Evolutionary conservation across 1,140 invertebrate genomes (phyloP).

Genomic region (Calliopsis andreniformis): DNA sequence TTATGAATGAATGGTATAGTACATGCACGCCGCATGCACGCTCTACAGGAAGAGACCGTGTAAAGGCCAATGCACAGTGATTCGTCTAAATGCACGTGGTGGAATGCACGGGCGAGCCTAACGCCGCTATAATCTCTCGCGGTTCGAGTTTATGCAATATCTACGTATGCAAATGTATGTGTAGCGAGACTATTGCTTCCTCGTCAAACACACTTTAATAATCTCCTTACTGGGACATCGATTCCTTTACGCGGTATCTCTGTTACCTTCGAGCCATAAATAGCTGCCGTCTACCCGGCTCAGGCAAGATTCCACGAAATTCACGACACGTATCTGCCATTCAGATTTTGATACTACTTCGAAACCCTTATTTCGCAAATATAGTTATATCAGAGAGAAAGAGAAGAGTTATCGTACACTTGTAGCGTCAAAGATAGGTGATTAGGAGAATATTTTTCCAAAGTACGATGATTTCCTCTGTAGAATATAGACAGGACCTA

Average conservation of each 20-base stretch:
- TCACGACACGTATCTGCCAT: not conserved
- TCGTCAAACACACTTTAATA: not conserved
- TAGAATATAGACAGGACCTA: not conserved
- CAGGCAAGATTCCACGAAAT: not conserved
- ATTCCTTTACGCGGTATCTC: no score
- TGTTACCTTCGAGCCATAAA: not conserved
- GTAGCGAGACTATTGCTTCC: not conserved
- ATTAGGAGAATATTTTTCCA: no score
- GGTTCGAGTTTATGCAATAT: constrained; percentile 10
- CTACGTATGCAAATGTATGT: constrained; percentile 25
- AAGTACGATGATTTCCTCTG: no score
- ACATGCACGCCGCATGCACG: constrained; percentile 7
- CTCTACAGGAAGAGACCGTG: constrained; percentile 13
- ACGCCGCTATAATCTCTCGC: not conserved
- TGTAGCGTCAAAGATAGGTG: no score
- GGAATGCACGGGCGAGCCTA: not conserved
- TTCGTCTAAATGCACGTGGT: constrained; percentile 47
- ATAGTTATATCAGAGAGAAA: no score
- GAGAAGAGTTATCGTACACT: no score
- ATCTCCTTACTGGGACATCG: not conserved
- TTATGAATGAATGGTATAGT: constrained; percentile 63
- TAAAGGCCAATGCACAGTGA: constrained; percentile 46
- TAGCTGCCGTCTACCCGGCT: not conserved
- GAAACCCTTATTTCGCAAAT: no score
- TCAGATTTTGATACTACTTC: no score